Base-by-base conservation (phyloP, 2,797 vertebrate genomes). In the Channallabes apus region DNA sequence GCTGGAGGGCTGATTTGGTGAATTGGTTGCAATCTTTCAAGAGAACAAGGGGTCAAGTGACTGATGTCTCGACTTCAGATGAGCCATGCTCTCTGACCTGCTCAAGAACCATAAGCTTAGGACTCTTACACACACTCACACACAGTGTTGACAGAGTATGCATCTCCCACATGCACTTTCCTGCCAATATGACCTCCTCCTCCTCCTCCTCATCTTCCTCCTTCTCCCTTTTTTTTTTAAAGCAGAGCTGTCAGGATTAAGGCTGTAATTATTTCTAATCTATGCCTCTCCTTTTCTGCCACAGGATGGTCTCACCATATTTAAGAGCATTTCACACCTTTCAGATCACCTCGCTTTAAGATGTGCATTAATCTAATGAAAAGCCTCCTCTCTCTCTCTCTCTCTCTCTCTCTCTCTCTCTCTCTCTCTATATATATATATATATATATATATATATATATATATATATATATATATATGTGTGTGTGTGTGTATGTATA, bases 201-300 rank as follows among this genome's bases (percentile, higher is more conserved):
- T 59, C 75, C 56, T 14, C 54, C 64, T 51, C 29, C 17, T 46
- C 35, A 77, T 59, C 75, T 41, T 14, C 54, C 64, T 51, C 29
- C 17, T 46, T 29, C 59, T 29, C 38, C 41, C 38, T 41, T 71
- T 38, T 56, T 82, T 56, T 82, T 73, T 59, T 61, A 76, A 89
- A 87, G 80, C 87, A 89, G 87, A 87, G 81, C 88, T 87, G 87
- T 88, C 87, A 89, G 89, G 89, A 91, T 91, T 92, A 91, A 85
- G 85, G 72, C 86, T 82, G 88, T 91, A 91, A 91, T 91, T 90
- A 90, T 90, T 91, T 90, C 88, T 91, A 91, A 91, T 91, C 89
- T 91, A 86, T 90, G 84, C 78, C 88, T 86, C 88, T 89, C 76
- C 85, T 85, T 86, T 89, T 73, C 85, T 82, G 75, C 86, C 86